A percentile compares a stretch with the other conserved stretches of the same genome.
These are phyloP conservation scores for Albula goreensis DNA, from an alignment of 2,113 vertebrate genomes.

Conservation along the genomic window DNA sequence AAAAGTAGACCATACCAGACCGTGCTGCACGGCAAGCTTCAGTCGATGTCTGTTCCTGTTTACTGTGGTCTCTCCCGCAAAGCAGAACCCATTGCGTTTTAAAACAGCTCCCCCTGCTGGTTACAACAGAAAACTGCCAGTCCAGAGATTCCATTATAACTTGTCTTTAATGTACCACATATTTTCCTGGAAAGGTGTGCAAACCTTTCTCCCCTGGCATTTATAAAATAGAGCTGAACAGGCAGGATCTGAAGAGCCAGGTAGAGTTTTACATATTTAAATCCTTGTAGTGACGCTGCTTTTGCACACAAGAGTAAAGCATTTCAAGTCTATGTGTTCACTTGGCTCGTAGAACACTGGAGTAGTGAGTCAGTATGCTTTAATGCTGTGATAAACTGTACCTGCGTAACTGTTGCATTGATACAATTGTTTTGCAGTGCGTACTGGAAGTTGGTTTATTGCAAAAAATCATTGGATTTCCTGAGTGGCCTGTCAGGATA, in stretches of 20 bases:
- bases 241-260: not conserved
- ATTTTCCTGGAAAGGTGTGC: not conserved
- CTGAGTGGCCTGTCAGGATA: not conserved
- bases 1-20: constrained; percentile 1
- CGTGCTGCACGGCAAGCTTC: no score
- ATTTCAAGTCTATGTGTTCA: no score
- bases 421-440: not conserved
- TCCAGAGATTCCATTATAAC: not conserved
- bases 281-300: not conserved
- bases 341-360: no score
- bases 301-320: no score
- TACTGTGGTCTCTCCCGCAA: not conserved
- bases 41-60: not conserved
- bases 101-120: constrained; percentile 17
- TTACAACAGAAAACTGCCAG: not conserved
- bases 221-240: not conserved
- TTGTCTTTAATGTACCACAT: not conserved
- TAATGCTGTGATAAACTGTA: no score
- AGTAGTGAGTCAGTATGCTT: no score
- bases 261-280: not conserved
- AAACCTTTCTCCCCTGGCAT: not conserved
- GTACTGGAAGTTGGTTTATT: not conserved
- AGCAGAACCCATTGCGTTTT: not conserved
- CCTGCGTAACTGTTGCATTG: no score
- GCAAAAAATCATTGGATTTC: not conserved